phyloP scores from a whole-genome alignment of 2,113 vertebrate species.

The Clarias gariepinus region DNA sequence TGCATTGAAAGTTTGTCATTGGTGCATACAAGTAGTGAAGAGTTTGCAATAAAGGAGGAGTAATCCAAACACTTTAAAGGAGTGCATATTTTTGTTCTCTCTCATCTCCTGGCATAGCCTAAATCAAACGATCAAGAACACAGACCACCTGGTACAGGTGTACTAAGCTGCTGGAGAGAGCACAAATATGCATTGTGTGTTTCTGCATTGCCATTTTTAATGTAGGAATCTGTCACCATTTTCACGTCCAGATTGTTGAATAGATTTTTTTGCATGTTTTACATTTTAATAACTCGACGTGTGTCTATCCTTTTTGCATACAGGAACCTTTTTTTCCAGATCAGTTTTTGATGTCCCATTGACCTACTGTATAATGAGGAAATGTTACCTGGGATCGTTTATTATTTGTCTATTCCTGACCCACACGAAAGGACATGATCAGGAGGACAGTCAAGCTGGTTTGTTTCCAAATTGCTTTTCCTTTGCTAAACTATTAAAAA shows the following conservation, averaged over 20 bases:
- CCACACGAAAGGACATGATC: conserved; percentile 29
- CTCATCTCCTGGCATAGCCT: background rate
- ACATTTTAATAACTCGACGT: background rate
- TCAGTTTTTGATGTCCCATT: background rate
- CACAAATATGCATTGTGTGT: background rate
- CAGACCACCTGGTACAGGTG: conserved; percentile 1
- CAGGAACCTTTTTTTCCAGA: conserved; percentile 16
- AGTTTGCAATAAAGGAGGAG: background rate
- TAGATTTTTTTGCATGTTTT: background rate
- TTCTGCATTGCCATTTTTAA: background rate
- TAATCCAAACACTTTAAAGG: background rate
- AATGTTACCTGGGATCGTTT: conserved; percentile 38
- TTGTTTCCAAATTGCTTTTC: conserved; percentile 18
- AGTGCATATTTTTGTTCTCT: background rate
- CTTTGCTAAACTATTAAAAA: background rate
- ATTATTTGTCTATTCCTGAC: conserved; percentile 39
- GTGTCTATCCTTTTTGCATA: background rate
- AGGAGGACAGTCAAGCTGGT: conserved; percentile 56
- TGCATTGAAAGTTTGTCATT: background rate
- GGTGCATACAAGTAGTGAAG: too few relatives aligned
- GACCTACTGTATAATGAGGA: conserved; percentile 46
- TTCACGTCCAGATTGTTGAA: background rate
- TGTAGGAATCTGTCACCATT: background rate
- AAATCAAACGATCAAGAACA: background rate
- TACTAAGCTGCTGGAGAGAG: background rate